These are phyloP conservation scores for Eupithecia subfuscata DNA, from an alignment of 2,888 invertebrate genomes.

Conservation along the genomic window DNA sequence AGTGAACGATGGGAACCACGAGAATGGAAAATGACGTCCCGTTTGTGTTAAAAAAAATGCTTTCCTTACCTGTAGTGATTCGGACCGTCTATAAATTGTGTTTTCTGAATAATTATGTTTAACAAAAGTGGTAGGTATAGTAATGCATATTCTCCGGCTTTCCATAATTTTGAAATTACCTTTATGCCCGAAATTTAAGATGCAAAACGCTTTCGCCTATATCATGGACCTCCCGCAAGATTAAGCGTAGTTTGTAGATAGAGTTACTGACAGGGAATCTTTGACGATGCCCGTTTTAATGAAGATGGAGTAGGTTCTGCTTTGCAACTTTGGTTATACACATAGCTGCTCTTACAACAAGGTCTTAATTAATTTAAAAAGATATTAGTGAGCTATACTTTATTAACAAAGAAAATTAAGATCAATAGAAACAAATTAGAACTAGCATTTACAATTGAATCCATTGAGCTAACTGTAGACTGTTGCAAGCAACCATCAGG, in stretches of 20 bases:
- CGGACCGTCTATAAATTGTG: neutral
- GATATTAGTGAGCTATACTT: neutral
- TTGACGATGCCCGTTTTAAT: slow-evolving; percentile 52
- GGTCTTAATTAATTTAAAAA: neutral
- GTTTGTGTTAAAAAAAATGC: too few species aligned
- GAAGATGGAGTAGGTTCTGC: slow-evolving; percentile 31
- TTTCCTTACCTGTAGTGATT: neutral
- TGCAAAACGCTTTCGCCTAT: slow-evolving; percentile 27
- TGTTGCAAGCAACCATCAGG: too few species aligned
- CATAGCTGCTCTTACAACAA: neutral
- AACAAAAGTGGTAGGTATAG: neutral
- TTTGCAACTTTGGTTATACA: slow-evolving; percentile 8
- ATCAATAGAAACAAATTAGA: too few species aligned
- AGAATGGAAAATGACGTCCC: too few species aligned
- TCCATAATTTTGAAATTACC: neutral
- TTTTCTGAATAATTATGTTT: neutral
- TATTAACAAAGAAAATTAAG: too few species aligned
- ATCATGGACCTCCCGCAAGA: slow-evolving; percentile 35
- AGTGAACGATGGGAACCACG: neutral
- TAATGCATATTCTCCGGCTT: neutral
- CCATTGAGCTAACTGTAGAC: too few species aligned
- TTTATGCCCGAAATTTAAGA: neutral
- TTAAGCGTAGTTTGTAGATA: slow-evolving; percentile 46
- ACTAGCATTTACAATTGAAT: too few species aligned
- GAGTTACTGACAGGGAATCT: slow-evolving; percentile 54